Evolutionary conservation across 2,888 invertebrate species (phyloP).

Genomic region (Pollenia amentaria): DNA sequence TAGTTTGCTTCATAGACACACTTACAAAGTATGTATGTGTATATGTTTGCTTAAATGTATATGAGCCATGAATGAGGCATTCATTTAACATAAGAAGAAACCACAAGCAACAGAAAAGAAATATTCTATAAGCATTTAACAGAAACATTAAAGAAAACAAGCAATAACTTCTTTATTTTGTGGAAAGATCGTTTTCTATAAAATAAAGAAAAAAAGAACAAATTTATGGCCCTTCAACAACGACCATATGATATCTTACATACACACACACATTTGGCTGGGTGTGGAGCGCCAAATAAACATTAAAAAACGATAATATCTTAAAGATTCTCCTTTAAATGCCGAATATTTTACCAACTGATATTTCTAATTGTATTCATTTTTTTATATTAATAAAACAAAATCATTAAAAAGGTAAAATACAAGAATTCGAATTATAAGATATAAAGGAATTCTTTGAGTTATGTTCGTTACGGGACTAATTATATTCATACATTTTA

Average conservation of each 20-base stretch:
- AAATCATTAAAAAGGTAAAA: slow-evolving; percentile 7
- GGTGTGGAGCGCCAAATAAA: slow-evolving; percentile 19
- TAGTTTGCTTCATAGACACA: slow-evolving; percentile 21
- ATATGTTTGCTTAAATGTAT: not conserved
- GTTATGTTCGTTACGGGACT: slow-evolving; percentile 28
- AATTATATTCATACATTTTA: not conserved
- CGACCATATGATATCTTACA: slow-evolving; percentile 33
- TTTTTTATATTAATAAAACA: not conserved
- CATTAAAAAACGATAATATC: slow-evolving; percentile 39
- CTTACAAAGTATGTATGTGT: not conserved
- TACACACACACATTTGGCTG: not conserved
- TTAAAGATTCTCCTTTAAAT: slow-evolving; percentile 2
- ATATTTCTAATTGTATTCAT: slow-evolving; percentile 4
- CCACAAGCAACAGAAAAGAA: slow-evolving; percentile 38
- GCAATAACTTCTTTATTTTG: slow-evolving; percentile 49
- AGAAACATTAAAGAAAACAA: slow-evolving; percentile 39
- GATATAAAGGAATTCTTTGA: not conserved
- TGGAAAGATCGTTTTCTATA: slow-evolving; percentile 31
- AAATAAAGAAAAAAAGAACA: slow-evolving; percentile 30
- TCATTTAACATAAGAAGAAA: slow-evolving; percentile 23
- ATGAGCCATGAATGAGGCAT: not conserved
- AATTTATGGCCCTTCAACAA: slow-evolving; percentile 56
- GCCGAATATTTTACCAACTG: not conserved
- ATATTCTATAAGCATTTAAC: slow-evolving; percentile 3
- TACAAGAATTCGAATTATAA: not conserved